Percentiles rank a stretch among this genome's conserved stretches.
These are phyloP conservation scores for Lycia hirtaria DNA, from an alignment of 2,888 invertebrate species.

Conservation along the genomic window DNA sequence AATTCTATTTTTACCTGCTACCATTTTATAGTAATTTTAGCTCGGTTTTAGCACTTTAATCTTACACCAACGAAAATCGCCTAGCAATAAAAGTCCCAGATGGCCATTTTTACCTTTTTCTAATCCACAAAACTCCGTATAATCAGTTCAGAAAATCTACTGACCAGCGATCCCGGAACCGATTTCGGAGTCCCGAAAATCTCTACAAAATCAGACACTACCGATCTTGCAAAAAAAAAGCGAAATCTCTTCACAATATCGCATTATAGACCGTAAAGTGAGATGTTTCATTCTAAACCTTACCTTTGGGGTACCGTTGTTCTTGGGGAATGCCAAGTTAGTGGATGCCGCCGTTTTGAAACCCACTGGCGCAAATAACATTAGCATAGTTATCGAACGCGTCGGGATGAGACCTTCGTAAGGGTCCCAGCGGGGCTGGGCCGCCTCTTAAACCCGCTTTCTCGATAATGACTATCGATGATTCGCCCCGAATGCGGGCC, in stretches of 20 bases:
- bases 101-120: slow-evolving; percentile 30
- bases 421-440: slow-evolving; percentile 79
- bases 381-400: slow-evolving; percentile 85
- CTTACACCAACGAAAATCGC: slow-evolving; percentile 11
- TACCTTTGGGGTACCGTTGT: slow-evolving; percentile 61
- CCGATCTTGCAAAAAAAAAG: slow-evolving; percentile 50
- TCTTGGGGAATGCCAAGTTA: slow-evolving; percentile 67
- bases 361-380: slow-evolving; percentile 83
- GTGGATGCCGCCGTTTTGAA: slow-evolving; percentile 74
- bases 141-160: slow-evolving; percentile 32
- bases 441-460: slow-evolving; percentile 83
- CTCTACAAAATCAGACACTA: slow-evolving; percentile 42
- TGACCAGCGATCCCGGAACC: slow-evolving; percentile 39
- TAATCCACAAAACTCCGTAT: slow-evolving; percentile 35
- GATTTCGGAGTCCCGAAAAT: slow-evolving; percentile 37
- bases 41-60: slow-evolving; percentile 4
- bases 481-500: slow-evolving; percentile 77
- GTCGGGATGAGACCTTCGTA: slow-evolving; percentile 81
- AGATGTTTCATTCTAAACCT: slow-evolving; percentile 63
- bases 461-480: slow-evolving; percentile 85
- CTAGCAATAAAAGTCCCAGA: slow-evolving; percentile 18
- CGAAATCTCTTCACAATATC: slow-evolving; percentile 62
- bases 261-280: slow-evolving; percentile 58
- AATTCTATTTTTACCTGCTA: neutral
- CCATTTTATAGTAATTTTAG: neutral